Evolutionary conservation across 2,888 invertebrate species (phyloP).

Genomic region (Leuctra nigra): DNA sequence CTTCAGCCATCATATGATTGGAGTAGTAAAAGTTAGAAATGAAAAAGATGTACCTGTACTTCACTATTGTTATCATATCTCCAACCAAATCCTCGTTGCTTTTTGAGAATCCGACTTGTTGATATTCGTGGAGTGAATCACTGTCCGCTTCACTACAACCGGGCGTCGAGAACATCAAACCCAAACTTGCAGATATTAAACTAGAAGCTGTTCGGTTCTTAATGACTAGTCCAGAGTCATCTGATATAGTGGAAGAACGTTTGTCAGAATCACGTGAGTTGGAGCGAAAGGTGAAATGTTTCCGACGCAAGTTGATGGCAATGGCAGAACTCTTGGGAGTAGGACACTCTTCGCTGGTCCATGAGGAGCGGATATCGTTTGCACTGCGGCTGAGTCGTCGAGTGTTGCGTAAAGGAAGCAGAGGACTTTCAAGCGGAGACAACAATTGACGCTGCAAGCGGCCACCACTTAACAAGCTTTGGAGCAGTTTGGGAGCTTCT

Average conservation of each 20-base stretch:
- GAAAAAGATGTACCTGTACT: no score
- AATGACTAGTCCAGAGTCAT: conserved; percentile 35
- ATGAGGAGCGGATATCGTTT: conserved; percentile 39
- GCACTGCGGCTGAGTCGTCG: conserved; percentile 46
- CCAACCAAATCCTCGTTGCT: conserved; percentile 13
- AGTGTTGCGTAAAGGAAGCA: conserved; percentile 31
- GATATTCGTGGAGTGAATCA: conserved; percentile 36
- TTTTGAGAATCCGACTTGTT: conserved; percentile 23
- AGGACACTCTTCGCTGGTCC: background rate
- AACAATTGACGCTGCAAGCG: conserved; percentile 18
- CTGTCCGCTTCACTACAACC: conserved; percentile 41
- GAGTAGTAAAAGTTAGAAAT: no score
- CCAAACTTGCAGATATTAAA: conserved; percentile 37
- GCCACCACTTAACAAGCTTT: conserved; percentile 36
- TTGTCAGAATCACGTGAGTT: conserved; percentile 40
- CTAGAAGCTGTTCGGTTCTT: conserved; percentile 33
- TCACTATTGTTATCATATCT: background rate
- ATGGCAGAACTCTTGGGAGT: background rate
- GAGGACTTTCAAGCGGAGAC: conserved; percentile 24
- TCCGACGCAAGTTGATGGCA: background rate
- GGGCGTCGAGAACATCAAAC: conserved; percentile 38
- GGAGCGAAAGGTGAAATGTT: conserved; percentile 8
- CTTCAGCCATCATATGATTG: no score
- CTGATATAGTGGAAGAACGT: conserved; percentile 38
- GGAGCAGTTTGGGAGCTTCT: conserved; percentile 42